A percentile compares a stretch with the other conserved stretches of the same genome.
Conservation (phyloP, 2,888 invertebrate genomes). For the Meiosimyza platycephala region DNA sequence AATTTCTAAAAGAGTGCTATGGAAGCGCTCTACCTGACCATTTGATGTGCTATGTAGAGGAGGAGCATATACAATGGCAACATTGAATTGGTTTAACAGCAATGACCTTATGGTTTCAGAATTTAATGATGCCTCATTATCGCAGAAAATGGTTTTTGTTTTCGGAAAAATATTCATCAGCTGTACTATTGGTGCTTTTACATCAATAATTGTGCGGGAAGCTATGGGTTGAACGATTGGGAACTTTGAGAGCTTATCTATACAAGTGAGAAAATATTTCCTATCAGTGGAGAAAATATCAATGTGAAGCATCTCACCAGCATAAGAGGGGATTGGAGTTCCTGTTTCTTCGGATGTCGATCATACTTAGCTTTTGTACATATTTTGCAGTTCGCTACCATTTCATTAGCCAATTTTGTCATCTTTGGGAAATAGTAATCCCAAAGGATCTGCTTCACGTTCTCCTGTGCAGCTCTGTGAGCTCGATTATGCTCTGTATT, state of each 20-base stretch:
- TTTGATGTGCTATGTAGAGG: conserved; percentile 34
- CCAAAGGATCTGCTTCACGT: too few species aligned
- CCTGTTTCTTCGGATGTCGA: conserved; percentile 43
- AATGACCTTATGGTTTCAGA: conserved; percentile 31
- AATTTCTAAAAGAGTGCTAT: conserved; percentile 45
- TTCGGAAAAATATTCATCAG: conserved; percentile 13
- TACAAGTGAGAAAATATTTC: conserved; percentile 19
- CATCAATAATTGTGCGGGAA: too few species aligned
- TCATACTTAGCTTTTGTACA: conserved; percentile 7
- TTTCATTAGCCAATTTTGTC: too few species aligned
- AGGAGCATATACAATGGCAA: conserved; percentile 31
- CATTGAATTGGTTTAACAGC: conserved; percentile 21
- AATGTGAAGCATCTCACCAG: conserved; percentile 37
- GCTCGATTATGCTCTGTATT: too few species aligned
- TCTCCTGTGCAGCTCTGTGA: too few species aligned
- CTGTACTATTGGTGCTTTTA: conserved; percentile 20
- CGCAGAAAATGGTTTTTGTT: conserved; percentile 31
- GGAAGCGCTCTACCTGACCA: conserved; percentile 44
- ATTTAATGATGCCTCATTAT: conserved; percentile 37
- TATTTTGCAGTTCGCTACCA: too few species aligned
- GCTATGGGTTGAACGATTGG: too few species aligned
- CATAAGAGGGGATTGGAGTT: conserved; percentile 39
- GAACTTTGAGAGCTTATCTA: too few species aligned
- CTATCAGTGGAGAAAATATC: conserved; percentile 45
- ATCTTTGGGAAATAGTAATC: too few species aligned